These are phyloP conservation scores for Periophthalmus magnuspinnatus DNA, from an alignment of 2,797 vertebrate genomes.

Conservation along the genomic window DNA sequence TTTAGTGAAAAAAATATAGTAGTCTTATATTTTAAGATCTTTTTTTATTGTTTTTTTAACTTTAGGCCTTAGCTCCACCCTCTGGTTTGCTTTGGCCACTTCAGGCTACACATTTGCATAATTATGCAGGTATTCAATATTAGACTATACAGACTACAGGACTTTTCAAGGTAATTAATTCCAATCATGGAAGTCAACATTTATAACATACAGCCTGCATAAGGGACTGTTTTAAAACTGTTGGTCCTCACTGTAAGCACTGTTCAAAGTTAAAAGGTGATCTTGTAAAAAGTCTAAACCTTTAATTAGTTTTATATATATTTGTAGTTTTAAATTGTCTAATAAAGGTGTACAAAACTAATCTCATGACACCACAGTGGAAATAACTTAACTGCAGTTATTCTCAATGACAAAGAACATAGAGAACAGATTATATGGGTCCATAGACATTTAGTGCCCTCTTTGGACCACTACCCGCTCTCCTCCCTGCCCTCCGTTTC, in stretches of 20 bases:
- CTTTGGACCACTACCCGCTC: constrained; percentile 32
- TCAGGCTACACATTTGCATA: background rate
- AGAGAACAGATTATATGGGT: background rate
- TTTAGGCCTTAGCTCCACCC: background rate
- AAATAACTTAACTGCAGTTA: constrained; percentile 13
- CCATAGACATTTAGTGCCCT: constrained; percentile 31
- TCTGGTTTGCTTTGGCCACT: background rate
- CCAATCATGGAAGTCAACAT: background rate
- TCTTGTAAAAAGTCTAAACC: background rate
- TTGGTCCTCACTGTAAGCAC: background rate
- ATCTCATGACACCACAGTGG: constrained; percentile 3
- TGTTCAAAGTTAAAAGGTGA: background rate
- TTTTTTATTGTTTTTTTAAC: background rate
- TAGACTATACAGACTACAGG: background rate
- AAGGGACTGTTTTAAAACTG: too few species aligned
- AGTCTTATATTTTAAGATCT: too few species aligned
- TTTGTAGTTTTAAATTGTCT: background rate
- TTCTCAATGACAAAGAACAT: constrained; percentile 43
- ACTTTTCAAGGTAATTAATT: background rate
- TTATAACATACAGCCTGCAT: too few species aligned
- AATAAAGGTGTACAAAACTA: background rate
- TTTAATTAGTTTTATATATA: background rate
- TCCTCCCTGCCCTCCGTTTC: constrained; percentile 43
- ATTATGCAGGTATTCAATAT: background rate
- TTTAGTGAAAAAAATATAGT: too few species aligned